Conservation (phyloP, 2,797 vertebrate species). For the Lagorchestes hirsutus region DNA sequence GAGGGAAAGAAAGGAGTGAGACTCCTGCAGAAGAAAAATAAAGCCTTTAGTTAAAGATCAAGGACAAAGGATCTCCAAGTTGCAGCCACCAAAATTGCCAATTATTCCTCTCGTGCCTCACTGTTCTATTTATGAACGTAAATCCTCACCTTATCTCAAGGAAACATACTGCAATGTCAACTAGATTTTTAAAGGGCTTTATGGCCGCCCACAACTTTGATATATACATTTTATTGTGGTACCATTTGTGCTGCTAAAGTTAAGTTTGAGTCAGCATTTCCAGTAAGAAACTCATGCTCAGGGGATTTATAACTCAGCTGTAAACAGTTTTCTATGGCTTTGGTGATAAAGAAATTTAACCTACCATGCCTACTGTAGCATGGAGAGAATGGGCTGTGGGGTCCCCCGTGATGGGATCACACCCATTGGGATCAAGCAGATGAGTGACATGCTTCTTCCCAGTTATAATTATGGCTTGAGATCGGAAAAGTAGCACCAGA, state of each 20-base stretch:
- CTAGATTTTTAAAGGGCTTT: slow-evolving; percentile 69
- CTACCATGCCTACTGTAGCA: not conserved
- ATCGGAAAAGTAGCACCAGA: slow-evolving; percentile 36
- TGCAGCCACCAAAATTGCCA: slow-evolving; percentile 57
- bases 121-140: slow-evolving; percentile 74
- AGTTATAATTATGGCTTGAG: not conserved
- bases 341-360: slow-evolving; percentile 60
- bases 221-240: slow-evolving; percentile 70
- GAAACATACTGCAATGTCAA: slow-evolving; percentile 78
- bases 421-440: slow-evolving; percentile 49
- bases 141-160: slow-evolving; percentile 73
- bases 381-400: not conserved
- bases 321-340: slow-evolving; percentile 63
- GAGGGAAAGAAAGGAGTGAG: slow-evolving; percentile 34
- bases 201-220: slow-evolving; percentile 69
- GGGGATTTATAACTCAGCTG: slow-evolving; percentile 43
- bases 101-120: slow-evolving; percentile 14
- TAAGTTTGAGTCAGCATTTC: slow-evolving; percentile 65
- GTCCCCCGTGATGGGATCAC: slow-evolving; percentile 27
- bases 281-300: not conserved
- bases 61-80: slow-evolving; percentile 61
- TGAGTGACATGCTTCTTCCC: not conserved
- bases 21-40: not conserved
- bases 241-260: slow-evolving; percentile 9
- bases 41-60: slow-evolving; percentile 32